Percentiles rank a stretch among this genome's conserved stretches.
phyloP scores from a whole-genome alignment of 2,113 vertebrate species.

The Struthidea cinerea region DNA sequence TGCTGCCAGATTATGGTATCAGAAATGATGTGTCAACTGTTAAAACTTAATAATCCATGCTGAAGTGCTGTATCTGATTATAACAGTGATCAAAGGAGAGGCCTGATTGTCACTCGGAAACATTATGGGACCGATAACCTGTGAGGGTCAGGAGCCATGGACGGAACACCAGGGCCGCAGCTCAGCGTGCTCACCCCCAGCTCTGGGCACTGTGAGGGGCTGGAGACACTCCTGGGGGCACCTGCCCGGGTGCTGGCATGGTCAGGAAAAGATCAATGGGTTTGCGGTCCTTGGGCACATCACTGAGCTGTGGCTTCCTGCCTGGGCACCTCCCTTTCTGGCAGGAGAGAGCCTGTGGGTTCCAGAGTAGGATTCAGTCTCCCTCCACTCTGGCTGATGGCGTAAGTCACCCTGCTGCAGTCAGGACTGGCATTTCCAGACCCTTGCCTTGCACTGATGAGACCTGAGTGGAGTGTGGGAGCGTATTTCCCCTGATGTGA shows the following conservation, averaged over 20 bases:
- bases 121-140: slow-evolving; percentile 24
- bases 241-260: neutral
- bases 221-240: neutral
- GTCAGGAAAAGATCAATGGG: neutral
- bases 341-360: neutral
- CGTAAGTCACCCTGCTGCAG: neutral
- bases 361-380: neutral
- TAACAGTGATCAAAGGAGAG: slow-evolving; percentile 56
- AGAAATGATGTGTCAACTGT: slow-evolving; percentile 56
- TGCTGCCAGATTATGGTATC: slow-evolving; percentile 60
- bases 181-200: neutral
- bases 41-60: slow-evolving; percentile 58
- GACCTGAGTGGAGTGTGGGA: neutral
- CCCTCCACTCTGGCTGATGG: rapidly evolving
- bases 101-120: slow-evolving; percentile 26
- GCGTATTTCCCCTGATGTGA: rapidly evolving
- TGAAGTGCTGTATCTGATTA: slow-evolving; percentile 62
- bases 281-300: neutral
- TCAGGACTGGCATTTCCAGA: neutral
- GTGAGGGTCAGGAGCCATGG: slow-evolving; percentile 21
- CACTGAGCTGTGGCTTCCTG: neutral
- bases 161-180: rapidly evolving
- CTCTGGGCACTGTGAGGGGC: neutral
- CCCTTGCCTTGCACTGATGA: neutral
- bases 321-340: neutral